Percentiles rank a stretch among this genome's conserved stretches.
Evolutionary conservation across 2,888 invertebrate species (phyloP).

Genomic region (Aplocera efformata): DNA sequence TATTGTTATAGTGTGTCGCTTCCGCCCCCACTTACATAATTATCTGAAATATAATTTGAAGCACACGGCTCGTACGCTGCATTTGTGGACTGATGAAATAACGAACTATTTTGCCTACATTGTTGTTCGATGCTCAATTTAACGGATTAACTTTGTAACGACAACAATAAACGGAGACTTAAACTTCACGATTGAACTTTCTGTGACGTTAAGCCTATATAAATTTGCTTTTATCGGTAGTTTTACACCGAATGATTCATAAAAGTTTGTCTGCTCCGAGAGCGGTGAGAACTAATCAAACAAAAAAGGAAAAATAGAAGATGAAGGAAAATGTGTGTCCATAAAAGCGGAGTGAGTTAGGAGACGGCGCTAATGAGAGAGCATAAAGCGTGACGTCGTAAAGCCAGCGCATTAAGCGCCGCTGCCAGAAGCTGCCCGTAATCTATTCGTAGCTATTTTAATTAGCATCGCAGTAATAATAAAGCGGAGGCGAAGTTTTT

Average conservation of each 20-base stretch:
- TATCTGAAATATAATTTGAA: slow-evolving; percentile 45
- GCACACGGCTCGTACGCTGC: slow-evolving; percentile 35
- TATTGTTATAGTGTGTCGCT: slow-evolving; percentile 59
- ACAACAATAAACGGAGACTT: slow-evolving; percentile 28
- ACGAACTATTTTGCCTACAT: slow-evolving; percentile 19
- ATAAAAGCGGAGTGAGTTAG: slow-evolving; percentile 62
- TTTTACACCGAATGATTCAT: slow-evolving; percentile 27
- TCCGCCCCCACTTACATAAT: slow-evolving; percentile 48
- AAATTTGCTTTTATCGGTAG: slow-evolving; percentile 27
- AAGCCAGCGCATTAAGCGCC: slow-evolving; percentile 74
- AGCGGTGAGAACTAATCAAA: slow-evolving; percentile 40
- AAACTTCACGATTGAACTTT: slow-evolving; percentile 25
- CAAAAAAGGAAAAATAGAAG: slow-evolving; percentile 39
- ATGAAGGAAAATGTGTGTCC: slow-evolving; percentile 52
- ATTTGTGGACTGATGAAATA: slow-evolving; percentile 27
- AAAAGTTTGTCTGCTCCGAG: slow-evolving; percentile 21
- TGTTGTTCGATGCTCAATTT: slow-evolving; percentile 25
- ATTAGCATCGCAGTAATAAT: slow-evolving; percentile 75
- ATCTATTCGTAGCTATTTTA: slow-evolving; percentile 78
- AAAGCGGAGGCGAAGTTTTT: slow-evolving; percentile 71
- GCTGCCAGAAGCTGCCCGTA: slow-evolving; percentile 72
- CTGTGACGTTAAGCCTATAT: slow-evolving; percentile 20
- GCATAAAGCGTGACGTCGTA: slow-evolving; percentile 78
- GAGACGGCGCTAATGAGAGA: slow-evolving; percentile 72
- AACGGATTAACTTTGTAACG: slow-evolving; percentile 27